Evolutionary conservation across 2,113 vertebrate genomes (phyloP), one percentile per base, ranked within the genome.

Genomic region (Rhinogobius similis): DNA sequence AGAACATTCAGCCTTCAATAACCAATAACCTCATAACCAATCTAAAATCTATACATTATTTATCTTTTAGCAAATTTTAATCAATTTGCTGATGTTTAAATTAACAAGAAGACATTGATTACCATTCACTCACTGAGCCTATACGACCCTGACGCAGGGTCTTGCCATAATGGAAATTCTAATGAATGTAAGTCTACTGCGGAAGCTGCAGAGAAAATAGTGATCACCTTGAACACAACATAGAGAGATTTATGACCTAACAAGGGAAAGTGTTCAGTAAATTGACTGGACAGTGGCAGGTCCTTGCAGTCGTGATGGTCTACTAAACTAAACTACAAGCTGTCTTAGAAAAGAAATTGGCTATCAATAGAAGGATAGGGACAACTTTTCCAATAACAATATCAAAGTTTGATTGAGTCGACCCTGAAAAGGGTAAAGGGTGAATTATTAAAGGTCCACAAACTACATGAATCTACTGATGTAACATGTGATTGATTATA

Each of bases 201-300:
- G 56, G 46, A 2, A 56, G 43, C 29, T 26, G 29, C 16, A 11
- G 56, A 26, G 58, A 53, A n/a, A 52, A 48, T 52, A 80, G 20
- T 64, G 52, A 46, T 50, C 63, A 72, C 55, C 43, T 82, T 67
- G 59, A 32, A 68, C 14, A 62, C 9, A 79, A 55, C 27, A 46
- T 23, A 18, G 62, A 44, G 5, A 55, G 72, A 72, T 72, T 68
- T 67, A 65, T 65, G 43, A 24, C 29, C 58, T 18, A 27, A 68
- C 62, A 20, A 53, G 43, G 41, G 72, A 38, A n/a, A 32, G 18
- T 67, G 66, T 13, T n/a, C 70, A 67, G 56, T 80, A 82, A 67
- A 56, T 32, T 21, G 65, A 65, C 50, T 62, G 10, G 74, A 48
- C 67, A 52, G 41, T 71, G 72, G 75, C 27, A 56, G 1, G 52